phyloP scores from a whole-genome alignment of 2,888 invertebrate species.

The Isoperla grammatica region DNA sequence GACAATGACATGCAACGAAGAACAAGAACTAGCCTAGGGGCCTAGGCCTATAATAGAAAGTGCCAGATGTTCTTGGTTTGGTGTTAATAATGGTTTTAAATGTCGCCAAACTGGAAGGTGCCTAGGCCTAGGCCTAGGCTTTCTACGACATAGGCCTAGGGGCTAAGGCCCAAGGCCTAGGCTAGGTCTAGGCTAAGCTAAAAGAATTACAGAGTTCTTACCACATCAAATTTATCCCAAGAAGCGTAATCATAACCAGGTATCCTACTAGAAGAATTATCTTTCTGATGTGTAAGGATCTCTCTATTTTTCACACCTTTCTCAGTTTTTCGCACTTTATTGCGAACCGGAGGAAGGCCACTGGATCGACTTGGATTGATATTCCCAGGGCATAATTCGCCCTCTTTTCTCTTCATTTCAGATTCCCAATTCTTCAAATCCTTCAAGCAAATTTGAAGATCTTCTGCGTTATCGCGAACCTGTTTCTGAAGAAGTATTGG shows the following conservation, averaged over 20 bases:
- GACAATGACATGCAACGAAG: too few species aligned
- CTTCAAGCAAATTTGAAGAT: conserved; percentile 61
- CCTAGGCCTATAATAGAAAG: too few species aligned
- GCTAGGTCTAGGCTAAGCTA: conserved; percentile 13
- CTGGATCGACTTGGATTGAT: conserved; percentile 31
- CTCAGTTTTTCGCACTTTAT: conserved; percentile 40
- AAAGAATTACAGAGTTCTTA: conserved; percentile 42
- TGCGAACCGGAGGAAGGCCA: conserved; percentile 52
- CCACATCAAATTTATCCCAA: conserved; percentile 78
- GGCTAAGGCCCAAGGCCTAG: too few species aligned
- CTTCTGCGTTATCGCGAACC: conserved; percentile 64
- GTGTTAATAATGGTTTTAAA: too few species aligned
- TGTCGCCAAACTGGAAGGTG: conserved; percentile 9
- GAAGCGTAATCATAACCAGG: conserved; percentile 59
- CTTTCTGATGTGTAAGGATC: conserved; percentile 7
- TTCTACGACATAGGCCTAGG: too few species aligned
- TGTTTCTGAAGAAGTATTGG: conserved; percentile 63
- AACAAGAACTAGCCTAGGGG: too few species aligned
- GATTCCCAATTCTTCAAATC: conserved; percentile 67
- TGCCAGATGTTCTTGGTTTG: too few species aligned
- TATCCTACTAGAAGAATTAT: conserved; percentile 46
- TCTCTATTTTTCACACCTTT: conserved; percentile 33
- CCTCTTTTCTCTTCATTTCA: conserved; percentile 67
- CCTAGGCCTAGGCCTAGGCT: not conserved
- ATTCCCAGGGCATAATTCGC: conserved; percentile 50